These are phyloP conservation scores for Enteromius argenteus DNA, from an alignment of 2,797 vertebrate species.

Conservation along the genomic window DNA sequence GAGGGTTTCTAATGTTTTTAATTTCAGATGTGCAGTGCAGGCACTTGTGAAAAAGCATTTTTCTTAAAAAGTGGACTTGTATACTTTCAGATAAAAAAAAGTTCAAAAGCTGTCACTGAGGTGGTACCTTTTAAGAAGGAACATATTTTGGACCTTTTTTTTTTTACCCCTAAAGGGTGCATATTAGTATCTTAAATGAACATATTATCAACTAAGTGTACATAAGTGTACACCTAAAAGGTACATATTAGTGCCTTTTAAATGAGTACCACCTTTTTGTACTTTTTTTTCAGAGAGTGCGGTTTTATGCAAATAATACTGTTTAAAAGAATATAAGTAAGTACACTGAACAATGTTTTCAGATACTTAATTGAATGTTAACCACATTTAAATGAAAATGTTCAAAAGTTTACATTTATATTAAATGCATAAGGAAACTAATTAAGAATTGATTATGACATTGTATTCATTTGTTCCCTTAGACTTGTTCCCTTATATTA, in stretches of 20 bases:
- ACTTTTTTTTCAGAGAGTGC: not conserved
- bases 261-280: not conserved
- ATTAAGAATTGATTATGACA: not conserved
- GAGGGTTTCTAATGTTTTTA: not conserved
- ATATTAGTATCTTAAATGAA: not conserved
- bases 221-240: not conserved
- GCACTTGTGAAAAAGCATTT: not conserved
- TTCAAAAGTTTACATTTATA: not conserved
- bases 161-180: not conserved
- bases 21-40: not conserved
- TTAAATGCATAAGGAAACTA: not conserved
- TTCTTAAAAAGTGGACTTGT: not conserved
- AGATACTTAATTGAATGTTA: not conserved
- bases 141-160: not conserved
- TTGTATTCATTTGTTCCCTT: not conserved
- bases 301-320: not conserved
- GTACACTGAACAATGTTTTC: not conserved
- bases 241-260: not conserved
- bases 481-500: not conserved
- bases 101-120: not conserved
- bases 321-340: not conserved
- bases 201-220: not conserved
- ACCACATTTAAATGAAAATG: not conserved
- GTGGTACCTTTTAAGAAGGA: not conserved
- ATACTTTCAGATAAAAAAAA: not conserved